Evolutionary conservation across 2,797 vertebrate species (phyloP).

Genomic region (Ctenopoma multispine): DNA sequence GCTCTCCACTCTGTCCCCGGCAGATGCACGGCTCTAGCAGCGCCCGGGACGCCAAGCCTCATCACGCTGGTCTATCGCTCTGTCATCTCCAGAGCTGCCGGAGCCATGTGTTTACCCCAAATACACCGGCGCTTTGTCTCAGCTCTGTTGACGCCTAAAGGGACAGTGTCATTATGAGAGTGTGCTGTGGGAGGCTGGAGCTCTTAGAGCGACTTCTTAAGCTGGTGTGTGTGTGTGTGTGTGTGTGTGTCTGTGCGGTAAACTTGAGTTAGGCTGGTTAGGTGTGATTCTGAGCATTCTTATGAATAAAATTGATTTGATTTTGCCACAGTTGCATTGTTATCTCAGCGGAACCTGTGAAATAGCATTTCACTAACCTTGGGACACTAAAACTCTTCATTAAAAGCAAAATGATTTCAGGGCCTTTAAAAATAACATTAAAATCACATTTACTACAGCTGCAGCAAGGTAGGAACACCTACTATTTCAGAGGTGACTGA

Average conservation of each 20-base stretch:
- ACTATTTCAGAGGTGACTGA: slow-evolving; percentile 37
- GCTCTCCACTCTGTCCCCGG: slow-evolving; percentile 56
- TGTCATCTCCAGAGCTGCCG: slow-evolving; percentile 62
- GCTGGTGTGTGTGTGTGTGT: slow-evolving; percentile 21
- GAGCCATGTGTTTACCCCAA: slow-evolving; percentile 72
- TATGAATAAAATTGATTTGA: background rate
- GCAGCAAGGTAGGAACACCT: slow-evolving; percentile 2
- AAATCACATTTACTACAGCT: slow-evolving; percentile 22
- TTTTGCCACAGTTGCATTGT: background rate
- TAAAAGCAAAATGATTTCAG: slow-evolving; percentile 9
- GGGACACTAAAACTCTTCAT: slow-evolving; percentile 6
- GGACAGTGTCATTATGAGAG: slow-evolving; percentile 67
- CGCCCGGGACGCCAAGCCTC: slow-evolving; percentile 8
- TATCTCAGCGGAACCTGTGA: background rate
- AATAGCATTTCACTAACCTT: slow-evolving; percentile 4
- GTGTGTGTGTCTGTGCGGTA: background rate
- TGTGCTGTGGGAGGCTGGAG: slow-evolving; percentile 62
- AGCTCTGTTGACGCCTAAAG: slow-evolving; percentile 73
- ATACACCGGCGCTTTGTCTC: slow-evolving; percentile 66
- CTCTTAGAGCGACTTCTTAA: slow-evolving; percentile 42
- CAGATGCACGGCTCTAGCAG: slow-evolving; percentile 50
- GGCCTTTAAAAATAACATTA: slow-evolving; percentile 10
- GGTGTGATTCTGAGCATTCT: slow-evolving; percentile 14
- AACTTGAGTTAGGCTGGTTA: slow-evolving; percentile 1
- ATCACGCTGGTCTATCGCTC: slow-evolving; percentile 42